Conservation (phyloP, 2,888 invertebrate genomes). For the Phengaris alcon region DNA sequence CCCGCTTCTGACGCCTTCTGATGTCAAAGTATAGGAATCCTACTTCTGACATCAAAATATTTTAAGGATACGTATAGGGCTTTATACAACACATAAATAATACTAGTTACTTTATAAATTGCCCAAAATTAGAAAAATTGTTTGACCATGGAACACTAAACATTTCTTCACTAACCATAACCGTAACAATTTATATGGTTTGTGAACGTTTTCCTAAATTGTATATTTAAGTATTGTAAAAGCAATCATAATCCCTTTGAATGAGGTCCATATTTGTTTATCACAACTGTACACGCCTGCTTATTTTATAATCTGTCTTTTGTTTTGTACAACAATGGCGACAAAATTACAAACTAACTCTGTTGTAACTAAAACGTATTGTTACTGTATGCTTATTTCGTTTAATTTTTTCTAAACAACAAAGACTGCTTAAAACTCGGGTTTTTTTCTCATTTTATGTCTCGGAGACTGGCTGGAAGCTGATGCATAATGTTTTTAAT, state of each 20-base stretch:
- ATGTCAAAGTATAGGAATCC: no score
- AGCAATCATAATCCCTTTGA: background rate
- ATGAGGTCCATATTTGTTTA: background rate
- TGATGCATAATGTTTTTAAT: slow-evolving; percentile 1
- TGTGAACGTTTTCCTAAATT: slow-evolving; percentile 8
- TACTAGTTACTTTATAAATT: background rate
- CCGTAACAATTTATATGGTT: slow-evolving; percentile 14
- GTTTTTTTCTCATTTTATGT: slow-evolving; percentile 3
- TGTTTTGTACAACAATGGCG: slow-evolving; percentile 25
- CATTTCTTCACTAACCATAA: slow-evolving; percentile 24
- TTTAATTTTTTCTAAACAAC: slow-evolving; percentile 20
- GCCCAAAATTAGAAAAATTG: slow-evolving; percentile 5
- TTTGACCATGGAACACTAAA: slow-evolving; percentile 9
- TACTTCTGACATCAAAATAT: no score
- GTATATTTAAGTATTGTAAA: background rate
- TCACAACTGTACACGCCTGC: background rate
- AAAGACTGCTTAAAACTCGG: slow-evolving; percentile 7
- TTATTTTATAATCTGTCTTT: slow-evolving; percentile 26
- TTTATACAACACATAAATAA: background rate
- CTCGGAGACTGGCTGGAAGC: slow-evolving; percentile 12
- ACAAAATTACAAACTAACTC: slow-evolving; percentile 26
- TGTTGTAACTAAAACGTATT: slow-evolving; percentile 24
- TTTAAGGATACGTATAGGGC: background rate
- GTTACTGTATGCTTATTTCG: slow-evolving; percentile 10
- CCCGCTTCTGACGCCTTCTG: no score